A percentile compares a stretch with the other conserved stretches of the same genome.
Evolutionary conservation across 2,113 vertebrate genomes (phyloP).

Genomic region (Eulemur macaco): DNA sequence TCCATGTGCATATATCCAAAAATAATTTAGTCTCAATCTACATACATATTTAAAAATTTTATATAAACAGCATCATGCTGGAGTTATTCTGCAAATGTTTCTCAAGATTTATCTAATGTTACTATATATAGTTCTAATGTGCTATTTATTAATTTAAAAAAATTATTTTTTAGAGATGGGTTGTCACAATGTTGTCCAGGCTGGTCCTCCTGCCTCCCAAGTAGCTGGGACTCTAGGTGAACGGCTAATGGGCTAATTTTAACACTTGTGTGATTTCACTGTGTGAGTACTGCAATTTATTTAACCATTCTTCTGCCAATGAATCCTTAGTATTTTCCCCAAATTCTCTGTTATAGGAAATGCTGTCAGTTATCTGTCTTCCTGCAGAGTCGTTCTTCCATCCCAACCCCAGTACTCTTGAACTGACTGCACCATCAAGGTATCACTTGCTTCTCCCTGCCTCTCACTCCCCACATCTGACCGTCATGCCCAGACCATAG

Average conservation of each 20-base stretch:
- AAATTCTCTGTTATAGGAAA: background rate
- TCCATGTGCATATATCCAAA: background rate
- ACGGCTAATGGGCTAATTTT: background rate
- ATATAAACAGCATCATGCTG: background rate
- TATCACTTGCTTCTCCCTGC: background rate
- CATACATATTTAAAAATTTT: conserved; percentile 3
- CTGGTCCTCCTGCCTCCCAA: no score
- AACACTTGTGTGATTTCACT: background rate
- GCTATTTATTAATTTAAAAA: background rate
- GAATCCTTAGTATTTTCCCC: background rate
- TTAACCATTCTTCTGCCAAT: background rate
- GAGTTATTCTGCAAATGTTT: background rate
- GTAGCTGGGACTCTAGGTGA: no score
- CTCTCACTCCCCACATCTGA: background rate
- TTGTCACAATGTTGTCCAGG: no score
- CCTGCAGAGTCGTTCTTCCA: background rate
- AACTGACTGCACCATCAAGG: background rate
- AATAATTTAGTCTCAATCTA: conserved; percentile 8
- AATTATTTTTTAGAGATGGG: no score
- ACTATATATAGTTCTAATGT: background rate
- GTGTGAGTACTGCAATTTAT: background rate
- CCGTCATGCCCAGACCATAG: background rate
- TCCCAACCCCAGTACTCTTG: background rate
- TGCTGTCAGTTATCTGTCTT: background rate
- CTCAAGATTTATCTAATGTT: background rate